A percentile compares a stretch with the other conserved stretches of the same genome.
Conservation (phyloP, 2,113 vertebrate species). For the Malurus melanocephalus region DNA sequence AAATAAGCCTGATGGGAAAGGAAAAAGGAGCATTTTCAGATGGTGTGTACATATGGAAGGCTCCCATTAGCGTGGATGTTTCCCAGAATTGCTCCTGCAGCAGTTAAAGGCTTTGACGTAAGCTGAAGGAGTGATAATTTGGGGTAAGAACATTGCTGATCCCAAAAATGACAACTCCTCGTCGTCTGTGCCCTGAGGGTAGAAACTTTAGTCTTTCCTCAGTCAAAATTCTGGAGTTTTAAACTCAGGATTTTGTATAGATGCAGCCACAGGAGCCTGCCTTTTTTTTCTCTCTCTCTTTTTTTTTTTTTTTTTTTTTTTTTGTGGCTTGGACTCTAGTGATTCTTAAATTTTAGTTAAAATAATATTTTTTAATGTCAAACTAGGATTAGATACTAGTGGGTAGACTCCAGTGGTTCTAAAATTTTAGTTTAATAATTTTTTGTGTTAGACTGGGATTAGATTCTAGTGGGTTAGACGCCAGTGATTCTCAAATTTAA, state of each 20-base stretch:
- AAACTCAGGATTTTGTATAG: not conserved
- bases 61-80: not conserved
- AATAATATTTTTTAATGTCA: too few species aligned
- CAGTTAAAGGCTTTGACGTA: rapidly evolving
- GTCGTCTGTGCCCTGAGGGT: rapidly evolving
- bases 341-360: too few species aligned
- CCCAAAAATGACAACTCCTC: not conserved
- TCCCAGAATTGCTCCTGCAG: not conserved
- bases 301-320: too few species aligned
- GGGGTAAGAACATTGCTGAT: not conserved
- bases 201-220: not conserved
- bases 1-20: not conserved
- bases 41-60: not conserved
- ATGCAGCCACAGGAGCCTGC: not conserved
- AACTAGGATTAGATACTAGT: too few species aligned
- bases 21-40: not conserved
- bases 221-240: not conserved
- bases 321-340: too few species aligned
- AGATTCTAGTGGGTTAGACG: too few species aligned
- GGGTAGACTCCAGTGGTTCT: too few species aligned
- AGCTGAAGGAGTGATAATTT: not conserved
- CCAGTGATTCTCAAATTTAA: too few species aligned
- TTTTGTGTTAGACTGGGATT: too few species aligned
- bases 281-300: not conserved
- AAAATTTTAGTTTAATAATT: too few species aligned